A percentile compares a stretch with the other conserved stretches of the same genome.
Conservation (phyloP, 2,113 vertebrate genomes). For the Cochlearius cochlearius region DNA sequence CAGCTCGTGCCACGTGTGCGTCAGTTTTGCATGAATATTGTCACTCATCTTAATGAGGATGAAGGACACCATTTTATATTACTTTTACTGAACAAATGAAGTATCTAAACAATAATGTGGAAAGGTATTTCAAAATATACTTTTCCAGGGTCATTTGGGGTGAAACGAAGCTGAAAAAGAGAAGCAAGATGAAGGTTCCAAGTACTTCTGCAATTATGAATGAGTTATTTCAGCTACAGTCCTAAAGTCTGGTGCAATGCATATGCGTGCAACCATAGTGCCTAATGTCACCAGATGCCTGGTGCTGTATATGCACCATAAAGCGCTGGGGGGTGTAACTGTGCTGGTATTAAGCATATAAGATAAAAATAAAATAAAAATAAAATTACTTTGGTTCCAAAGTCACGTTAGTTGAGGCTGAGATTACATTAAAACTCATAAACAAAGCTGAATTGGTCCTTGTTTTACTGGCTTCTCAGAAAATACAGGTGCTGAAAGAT, state of each 20-base stretch:
- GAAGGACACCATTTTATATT: neutral
- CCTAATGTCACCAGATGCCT: neutral
- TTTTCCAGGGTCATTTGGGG: neutral
- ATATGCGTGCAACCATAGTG: neutral
- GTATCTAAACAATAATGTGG: neutral
- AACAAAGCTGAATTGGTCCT: neutral
- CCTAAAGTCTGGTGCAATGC: neutral
- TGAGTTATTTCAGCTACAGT: neutral
- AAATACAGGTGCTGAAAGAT: slow-evolving; percentile 35
- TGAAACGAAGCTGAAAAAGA: neutral
- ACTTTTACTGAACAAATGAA: neutral
- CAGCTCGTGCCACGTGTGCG: accelerated
- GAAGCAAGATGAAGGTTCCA: neutral
- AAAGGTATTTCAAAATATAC: neutral
- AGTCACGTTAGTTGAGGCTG: neutral
- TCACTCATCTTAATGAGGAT: neutral
- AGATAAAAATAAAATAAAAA: slow-evolving; percentile 12
- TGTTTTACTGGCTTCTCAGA: slow-evolving; percentile 24
- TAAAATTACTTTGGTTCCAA: neutral
- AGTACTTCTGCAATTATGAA: neutral
- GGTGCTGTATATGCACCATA: neutral
- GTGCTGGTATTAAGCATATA: neutral
- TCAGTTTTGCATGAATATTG: neutral
- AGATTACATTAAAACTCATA: neutral
- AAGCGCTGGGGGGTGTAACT: neutral